A percentile compares a stretch with the other conserved stretches of the same genome.
Conservation (phyloP, 2,888 invertebrate genomes). For the Acronicta psi region DNA sequence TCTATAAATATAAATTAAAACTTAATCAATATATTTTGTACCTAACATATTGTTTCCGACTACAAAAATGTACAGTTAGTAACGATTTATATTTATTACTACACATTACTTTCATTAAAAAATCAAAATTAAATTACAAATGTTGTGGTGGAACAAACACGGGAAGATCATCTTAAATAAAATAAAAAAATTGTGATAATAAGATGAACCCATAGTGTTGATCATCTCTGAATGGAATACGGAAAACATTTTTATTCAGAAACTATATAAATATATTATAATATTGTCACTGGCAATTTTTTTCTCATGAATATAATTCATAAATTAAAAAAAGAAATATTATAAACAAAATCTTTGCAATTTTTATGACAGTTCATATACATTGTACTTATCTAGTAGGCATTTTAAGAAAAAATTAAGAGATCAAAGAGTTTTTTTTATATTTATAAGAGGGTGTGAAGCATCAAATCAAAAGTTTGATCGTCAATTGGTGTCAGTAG, state of each 20-base stretch:
- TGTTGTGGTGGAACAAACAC: slow-evolving; percentile 20
- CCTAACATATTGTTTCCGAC: slow-evolving; percentile 78
- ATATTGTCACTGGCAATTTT: not conserved
- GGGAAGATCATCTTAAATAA: slow-evolving; percentile 1
- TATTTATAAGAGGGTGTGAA: slow-evolving; percentile 21
- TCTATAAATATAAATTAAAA: slow-evolving; percentile 75
- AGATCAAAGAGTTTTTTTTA: slow-evolving; percentile 46
- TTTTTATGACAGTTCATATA: slow-evolving; percentile 9
- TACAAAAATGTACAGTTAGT: slow-evolving; percentile 68
- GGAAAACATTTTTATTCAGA: slow-evolving; percentile 11
- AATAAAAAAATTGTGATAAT: not conserved
- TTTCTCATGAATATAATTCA: too few species aligned
- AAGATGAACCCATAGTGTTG: slow-evolving; percentile 11
- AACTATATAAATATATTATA: not conserved
- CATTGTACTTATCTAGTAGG: slow-evolving; percentile 17
- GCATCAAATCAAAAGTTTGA: slow-evolving; percentile 31
- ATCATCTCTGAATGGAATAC: slow-evolving; percentile 18
- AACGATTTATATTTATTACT: slow-evolving; percentile 53
- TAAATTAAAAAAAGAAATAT: slow-evolving; percentile 5
- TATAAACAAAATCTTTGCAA: slow-evolving; percentile 3
- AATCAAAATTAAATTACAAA: slow-evolving; percentile 49
- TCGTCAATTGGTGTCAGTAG: slow-evolving; percentile 43
- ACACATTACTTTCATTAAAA: slow-evolving; percentile 41
- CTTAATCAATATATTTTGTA: slow-evolving; percentile 83
- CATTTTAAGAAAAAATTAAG: slow-evolving; percentile 34